Evolutionary conservation across 2,888 invertebrate genomes (phyloP), one percentile per base, ranked within the genome.

Genomic region (Zygaena filipendulae): DNA sequence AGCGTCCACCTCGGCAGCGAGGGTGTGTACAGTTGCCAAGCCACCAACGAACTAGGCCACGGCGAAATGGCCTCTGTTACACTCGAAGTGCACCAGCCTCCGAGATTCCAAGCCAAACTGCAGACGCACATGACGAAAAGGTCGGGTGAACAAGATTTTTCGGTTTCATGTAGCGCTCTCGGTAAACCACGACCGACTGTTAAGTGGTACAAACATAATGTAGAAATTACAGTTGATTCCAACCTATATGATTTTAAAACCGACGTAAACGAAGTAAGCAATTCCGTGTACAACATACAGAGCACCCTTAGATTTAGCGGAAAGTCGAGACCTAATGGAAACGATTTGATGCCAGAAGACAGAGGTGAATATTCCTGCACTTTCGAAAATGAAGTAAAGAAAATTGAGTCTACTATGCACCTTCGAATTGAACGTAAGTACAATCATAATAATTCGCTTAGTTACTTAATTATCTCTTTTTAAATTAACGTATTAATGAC

Each of bases 1-100:
- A 89, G 90, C 35, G 94, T 91, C 0, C 90, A 92, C 52, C 82
- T 94, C 20, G 88, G 87, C 22, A 91, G 90, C 54, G 94, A 95
- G 67, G 95, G 95, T 3, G 85, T 87, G 23, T 95, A 95, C 68
- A 91, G 90, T 54, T 95, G 95, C 54, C 92, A 94, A 56, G 94
- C 95, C 0, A 89, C 87, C 29, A 95, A 95, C 60, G 93, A 92
- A 58, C 81, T 94, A 40, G 95, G 95, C 2, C 89, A 88, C 40
- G 94, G 95, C 1, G 91, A 92, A 40, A 82, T 89, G 42, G 92
- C 92, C 1, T 89, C 91, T 0, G 92, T 93, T 21, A 87, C 86
- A 16, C 81, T 95, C 13, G 90, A 92, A 58, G 95, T 95, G 1
- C 88, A 93, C 55, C 95, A 95, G 55, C 91, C 93, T 0, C 95